phyloP scores from a whole-genome alignment of 2,888 invertebrate genomes.

The Eretmocerus hayati region DNA sequence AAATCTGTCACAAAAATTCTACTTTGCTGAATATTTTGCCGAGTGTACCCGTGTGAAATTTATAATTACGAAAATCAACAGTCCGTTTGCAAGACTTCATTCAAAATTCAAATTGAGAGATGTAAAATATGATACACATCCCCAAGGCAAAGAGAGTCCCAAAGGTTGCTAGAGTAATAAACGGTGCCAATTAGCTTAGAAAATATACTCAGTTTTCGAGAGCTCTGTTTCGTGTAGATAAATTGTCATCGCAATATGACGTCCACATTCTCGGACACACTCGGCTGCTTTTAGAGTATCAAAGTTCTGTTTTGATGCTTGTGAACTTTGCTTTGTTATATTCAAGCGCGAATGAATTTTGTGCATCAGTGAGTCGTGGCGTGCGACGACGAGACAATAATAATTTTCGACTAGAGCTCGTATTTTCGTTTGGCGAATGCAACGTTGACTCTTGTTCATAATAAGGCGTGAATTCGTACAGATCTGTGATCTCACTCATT shows the following conservation, averaged over 20 bases:
- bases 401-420: background rate
- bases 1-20: no score
- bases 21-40: no score
- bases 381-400: background rate
- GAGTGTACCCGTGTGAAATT: no score
- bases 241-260: background rate
- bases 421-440: constrained; percentile 4
- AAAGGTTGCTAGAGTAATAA: background rate
- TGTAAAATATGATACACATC: no score
- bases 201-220: background rate
- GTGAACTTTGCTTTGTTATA: background rate
- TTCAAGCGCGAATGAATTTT: background rate
- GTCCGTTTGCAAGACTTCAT: no score
- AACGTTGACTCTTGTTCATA: background rate
- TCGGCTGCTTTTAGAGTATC: background rate
- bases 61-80: no score
- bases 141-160: background rate
- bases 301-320: background rate
- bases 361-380: background rate
- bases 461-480: no score
- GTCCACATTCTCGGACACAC: background rate
- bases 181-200: background rate
- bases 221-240: constrained; percentile 5
- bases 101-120: no score
- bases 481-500: no score